phyloP scores from a whole-genome alignment of 2,888 invertebrate genomes.

The Hesperia comma region DNA sequence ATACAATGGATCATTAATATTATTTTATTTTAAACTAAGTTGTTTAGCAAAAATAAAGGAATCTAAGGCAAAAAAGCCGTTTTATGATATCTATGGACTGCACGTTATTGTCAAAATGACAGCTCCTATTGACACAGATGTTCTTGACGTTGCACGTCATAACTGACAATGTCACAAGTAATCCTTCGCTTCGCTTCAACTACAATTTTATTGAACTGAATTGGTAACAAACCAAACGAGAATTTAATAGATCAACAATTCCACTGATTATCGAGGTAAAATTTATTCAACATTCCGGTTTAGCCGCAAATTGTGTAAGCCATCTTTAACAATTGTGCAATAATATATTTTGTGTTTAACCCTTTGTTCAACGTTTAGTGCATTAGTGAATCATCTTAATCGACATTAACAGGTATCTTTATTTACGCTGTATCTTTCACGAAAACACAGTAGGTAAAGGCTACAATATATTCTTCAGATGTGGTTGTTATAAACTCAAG shows the following conservation, averaged over 20 bases:
- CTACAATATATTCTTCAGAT: conserved; percentile 9
- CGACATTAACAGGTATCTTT: not conserved
- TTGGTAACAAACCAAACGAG: conserved; percentile 34
- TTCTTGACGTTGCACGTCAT: not conserved
- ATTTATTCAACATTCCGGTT: conserved; percentile 53
- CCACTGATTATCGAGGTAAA: conserved; percentile 49
- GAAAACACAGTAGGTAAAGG: not conserved
- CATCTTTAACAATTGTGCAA: conserved; percentile 21
- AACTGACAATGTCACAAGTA: not conserved
- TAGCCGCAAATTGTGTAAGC: conserved; percentile 19
- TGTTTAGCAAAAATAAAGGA: no score
- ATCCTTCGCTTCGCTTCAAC: no score
- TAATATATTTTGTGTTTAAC: not conserved
- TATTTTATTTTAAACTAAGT: no score
- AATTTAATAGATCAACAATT: conserved; percentile 46
- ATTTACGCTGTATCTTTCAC: not conserved
- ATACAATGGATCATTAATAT: no score
- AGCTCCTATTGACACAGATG: not conserved
- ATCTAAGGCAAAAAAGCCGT: no score
- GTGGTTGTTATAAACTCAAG: not conserved
- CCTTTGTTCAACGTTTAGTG: not conserved
- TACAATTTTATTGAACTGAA: not conserved
- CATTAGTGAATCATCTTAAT: conserved; percentile 24
- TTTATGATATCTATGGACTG: no score
- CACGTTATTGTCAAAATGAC: not conserved